Evolutionary conservation across 37 sponge, comb jelly and placozoan genomes (phyloP), one percentile per base, ranked within the genome.

Genomic region (Halisarca cf. caerulea): DNA sequence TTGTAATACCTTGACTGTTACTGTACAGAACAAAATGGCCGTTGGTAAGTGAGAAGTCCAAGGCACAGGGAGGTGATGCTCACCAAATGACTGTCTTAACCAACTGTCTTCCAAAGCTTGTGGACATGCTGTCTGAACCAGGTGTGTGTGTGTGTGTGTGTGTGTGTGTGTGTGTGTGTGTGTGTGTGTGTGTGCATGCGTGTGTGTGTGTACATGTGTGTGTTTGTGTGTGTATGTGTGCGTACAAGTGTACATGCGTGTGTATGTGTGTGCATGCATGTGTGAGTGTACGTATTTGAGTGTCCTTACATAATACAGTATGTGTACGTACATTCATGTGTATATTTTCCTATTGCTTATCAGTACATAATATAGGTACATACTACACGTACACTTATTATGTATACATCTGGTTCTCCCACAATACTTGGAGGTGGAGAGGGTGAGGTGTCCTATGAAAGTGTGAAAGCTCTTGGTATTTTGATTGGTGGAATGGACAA

Each of bases 91-190:
- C 82, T 15, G 82, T 85, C 58, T 34, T 92, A 42, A 64, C 73
- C 30, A 0, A 71, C 39, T 73, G 85, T 47, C 61, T 92, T 33
- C 57, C 66, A 1, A 78, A 83, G 47, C 66, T 92, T 3, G 79
- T 92, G 23, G 71, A 86, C 40, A 57, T 92, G 55, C 60, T 89
- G 17, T 27, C 86, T 9, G 86, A 89, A 43, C 34, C 86, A 77
- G 90, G 90, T 89, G 28, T 45, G 27, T 44, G 44, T 44, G 20
- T 79, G 44, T 77, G 28, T 40, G 11, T 40, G 28, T 21, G 35
- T 27, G 33, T 5, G 44, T 25, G 58, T 47, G 51, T 47, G 51
- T 47, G 51, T 47, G 27, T 44, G 44, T 79, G 20, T 79, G 44
- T 77, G 28, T 40, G 11, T 40, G 28, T 21, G n/a, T 37, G 25